Evolutionary conservation across 2,113 vertebrate species (phyloP).

Genomic region (Lampris incognitus): DNA sequence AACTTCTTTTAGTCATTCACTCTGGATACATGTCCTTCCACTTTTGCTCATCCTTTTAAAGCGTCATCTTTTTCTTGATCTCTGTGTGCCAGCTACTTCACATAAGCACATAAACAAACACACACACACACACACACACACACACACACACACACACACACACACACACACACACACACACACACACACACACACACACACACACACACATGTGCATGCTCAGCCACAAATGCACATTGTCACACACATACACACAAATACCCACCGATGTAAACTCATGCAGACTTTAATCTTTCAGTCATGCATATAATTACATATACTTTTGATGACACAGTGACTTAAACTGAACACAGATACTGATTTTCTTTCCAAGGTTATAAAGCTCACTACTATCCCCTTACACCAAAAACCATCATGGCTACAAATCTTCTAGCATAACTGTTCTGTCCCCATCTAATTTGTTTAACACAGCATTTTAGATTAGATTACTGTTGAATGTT

Average conservation of each 20-base stretch:
- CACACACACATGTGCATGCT: background rate
- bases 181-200: conserved; percentile 12
- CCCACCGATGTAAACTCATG: background rate
- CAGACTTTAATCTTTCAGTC: conserved; percentile 8
- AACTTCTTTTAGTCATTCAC: background rate
- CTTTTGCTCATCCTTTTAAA: too few relatives aligned
- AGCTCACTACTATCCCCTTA: background rate
- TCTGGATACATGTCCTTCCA: too few relatives aligned
- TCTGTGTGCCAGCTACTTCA: background rate
- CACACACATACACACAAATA: background rate
- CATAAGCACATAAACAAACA: background rate
- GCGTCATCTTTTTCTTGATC: background rate
- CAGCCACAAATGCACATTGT: conserved; percentile 3
- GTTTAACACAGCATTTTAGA: too few relatives aligned
- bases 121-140: conserved; percentile 4
- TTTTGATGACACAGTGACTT: too few relatives aligned
- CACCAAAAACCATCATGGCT: background rate
- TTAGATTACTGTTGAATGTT: too few relatives aligned
- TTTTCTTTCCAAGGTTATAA: background rate
- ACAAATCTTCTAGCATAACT: too few relatives aligned
- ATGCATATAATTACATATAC: conserved; percentile 11
- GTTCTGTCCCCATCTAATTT: too few relatives aligned
- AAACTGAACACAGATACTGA: background rate
- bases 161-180: background rate
- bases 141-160: too few relatives aligned